A percentile compares a stretch with the other conserved stretches of the same genome.
Conservation (phyloP, 1,140 invertebrate genomes). For the Bathynomus jamesi region DNA sequence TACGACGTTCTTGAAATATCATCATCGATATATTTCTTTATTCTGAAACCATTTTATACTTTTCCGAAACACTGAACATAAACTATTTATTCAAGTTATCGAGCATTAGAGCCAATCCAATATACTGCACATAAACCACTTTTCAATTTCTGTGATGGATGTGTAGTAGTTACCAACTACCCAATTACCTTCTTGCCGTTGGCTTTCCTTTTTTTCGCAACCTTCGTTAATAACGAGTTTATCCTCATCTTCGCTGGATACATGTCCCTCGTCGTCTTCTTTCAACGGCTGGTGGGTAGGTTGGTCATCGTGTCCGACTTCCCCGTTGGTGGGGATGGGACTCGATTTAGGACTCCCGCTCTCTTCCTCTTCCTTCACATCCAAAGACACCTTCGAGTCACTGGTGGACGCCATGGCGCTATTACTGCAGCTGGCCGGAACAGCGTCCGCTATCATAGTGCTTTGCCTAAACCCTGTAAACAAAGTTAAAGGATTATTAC, state of each 20-base stretch:
- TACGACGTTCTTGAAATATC: too few relatives aligned
- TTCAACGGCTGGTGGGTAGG: neutral
- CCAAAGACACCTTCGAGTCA: neutral
- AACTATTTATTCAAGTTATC: too few relatives aligned
- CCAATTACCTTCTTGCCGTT: too few relatives aligned
- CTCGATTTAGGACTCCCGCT: neutral
- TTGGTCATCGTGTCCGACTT: neutral
- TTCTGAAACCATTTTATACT: too few relatives aligned
- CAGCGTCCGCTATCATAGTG: neutral
- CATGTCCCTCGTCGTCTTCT: neutral
- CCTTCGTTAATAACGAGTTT: constrained; percentile 4
- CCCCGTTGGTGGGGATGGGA: neutral
- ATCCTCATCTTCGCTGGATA: constrained; percentile 16
- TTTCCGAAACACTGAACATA: too few relatives aligned
- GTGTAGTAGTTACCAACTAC: too few relatives aligned
- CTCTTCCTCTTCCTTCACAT: neutral
- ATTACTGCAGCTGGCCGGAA: neutral
- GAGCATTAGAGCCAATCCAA: too few relatives aligned
- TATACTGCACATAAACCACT: too few relatives aligned
- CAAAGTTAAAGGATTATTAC: too few relatives aligned
- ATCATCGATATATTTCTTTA: too few relatives aligned
- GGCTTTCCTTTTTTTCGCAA: neutral
- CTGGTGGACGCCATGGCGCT: neutral
- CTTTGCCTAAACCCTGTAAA: neutral
- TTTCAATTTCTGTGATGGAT: too few relatives aligned